Conservation (phyloP, 2,113 vertebrate species). For the Nothoprocta pentlandii region DNA sequence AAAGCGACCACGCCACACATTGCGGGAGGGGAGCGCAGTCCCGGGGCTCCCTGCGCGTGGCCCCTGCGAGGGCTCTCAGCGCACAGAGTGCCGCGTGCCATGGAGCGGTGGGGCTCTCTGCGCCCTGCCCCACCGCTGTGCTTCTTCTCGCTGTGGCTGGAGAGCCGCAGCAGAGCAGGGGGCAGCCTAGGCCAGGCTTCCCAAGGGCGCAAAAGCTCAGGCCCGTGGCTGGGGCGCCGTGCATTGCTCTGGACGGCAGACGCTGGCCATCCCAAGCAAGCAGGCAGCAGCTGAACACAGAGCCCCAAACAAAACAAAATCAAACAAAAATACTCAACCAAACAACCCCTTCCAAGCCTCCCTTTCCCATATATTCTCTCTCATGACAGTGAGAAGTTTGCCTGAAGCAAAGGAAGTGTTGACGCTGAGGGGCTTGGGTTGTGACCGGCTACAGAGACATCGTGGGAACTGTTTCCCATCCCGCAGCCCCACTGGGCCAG, state of each 20-base stretch:
- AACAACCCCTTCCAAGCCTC: too few species aligned
- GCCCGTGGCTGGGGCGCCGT: not conserved
- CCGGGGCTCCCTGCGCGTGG: too few species aligned
- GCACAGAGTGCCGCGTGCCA: too few species aligned
- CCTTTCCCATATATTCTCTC: rapidly evolving
- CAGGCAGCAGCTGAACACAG: rapidly evolving
- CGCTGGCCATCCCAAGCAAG: too few species aligned
- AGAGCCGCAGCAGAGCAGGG: not conserved
- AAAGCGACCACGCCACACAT: rapidly evolving
- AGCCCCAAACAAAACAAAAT: not conserved
- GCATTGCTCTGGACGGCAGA: rapidly evolving
- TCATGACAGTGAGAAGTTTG: rapidly evolving
- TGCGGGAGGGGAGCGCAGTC: too few species aligned
- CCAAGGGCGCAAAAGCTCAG: not conserved
- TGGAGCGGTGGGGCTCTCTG: too few species aligned
- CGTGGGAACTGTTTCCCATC: too few species aligned
- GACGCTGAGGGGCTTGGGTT: rapidly evolving
- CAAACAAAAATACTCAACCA: not conserved
- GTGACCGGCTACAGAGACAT: rapidly evolving
- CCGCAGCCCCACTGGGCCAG: too few species aligned
- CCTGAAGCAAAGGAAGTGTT: not conserved
- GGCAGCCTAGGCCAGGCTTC: not conserved
- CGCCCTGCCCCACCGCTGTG: too few species aligned
- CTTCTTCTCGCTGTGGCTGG: too few species aligned
- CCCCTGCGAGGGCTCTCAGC: too few species aligned